Base-by-base conservation (phyloP, 2,888 invertebrate genomes). In the Ophion costatus region DNA sequence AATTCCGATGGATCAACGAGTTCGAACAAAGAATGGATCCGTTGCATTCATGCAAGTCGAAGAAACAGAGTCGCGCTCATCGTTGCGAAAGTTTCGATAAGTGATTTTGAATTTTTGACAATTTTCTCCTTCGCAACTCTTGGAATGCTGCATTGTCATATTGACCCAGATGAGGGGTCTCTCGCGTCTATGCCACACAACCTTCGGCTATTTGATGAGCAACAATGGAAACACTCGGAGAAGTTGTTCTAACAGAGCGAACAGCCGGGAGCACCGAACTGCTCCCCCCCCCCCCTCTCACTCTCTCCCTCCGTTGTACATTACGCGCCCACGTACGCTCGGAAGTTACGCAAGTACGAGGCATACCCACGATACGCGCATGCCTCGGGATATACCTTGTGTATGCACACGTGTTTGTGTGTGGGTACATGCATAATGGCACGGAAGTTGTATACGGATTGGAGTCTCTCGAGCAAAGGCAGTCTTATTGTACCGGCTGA, bases 141-240 rank as follows among this genome's bases (percentile, higher is more conserved):
- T 10, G n/a, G 22, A 61, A 51, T 0, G 59, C 29, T 63, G 61
- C 64, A 78, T 80, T 78, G 86, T 87, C 85, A 85, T 82, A 86
- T 88, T 88, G 84, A 88, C 82, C 88, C 73, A 88, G 57, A 88
- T 88, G 67, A 71, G 66, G 24, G 29, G 33, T 51, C 2, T 61
- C 24, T 59, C 42, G 2, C 20, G 59, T 59, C 14, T 45, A 61
- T 24, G 59, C 17, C 64, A 59, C 51, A 29, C 69, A n/a, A 51
- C 33, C 29, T 63, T 70, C 20, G 57, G 66, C 78, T 59, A 67
- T 14, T 45, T 67, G 20, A 82, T 61, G 70, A 71, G 29, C 71
- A 70, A 33, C 81, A 70, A 77, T 57, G 20, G 38, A 73, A 17
- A 76, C 61, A 75, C 74, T 75, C 66, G 51, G 75, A 24, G 42